phyloP scores from a whole-genome alignment of 2,113 vertebrate genomes.

The Coracopsis vasa region DNA sequence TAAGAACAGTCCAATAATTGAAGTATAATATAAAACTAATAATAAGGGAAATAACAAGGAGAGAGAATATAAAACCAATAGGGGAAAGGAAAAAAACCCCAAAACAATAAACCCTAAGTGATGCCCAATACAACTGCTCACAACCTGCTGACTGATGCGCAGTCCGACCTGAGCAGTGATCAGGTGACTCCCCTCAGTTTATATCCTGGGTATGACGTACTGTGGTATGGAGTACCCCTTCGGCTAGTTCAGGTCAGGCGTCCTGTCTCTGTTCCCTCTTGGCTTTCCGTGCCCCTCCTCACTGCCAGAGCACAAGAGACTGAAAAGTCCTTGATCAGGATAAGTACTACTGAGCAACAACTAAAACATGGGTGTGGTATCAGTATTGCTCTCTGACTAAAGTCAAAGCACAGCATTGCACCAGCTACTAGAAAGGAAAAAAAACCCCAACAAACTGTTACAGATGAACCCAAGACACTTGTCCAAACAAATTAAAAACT shows the following conservation, averaged over 20 bases:
- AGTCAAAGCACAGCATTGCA: neutral
- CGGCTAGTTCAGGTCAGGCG: neutral
- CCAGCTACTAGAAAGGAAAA: neutral
- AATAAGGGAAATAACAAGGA: neutral
- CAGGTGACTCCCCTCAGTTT: neutral
- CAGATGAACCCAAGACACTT: neutral
- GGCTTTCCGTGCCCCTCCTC: neutral
- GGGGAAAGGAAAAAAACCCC: neutral
- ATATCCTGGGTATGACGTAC: neutral
- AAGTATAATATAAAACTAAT: neutral
- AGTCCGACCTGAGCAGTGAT: neutral
- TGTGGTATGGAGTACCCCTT: neutral
- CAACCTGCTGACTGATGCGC: neutral
- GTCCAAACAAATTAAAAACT: neutral
- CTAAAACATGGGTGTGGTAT: neutral
- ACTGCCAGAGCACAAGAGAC: neutral
- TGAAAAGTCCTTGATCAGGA: neutral
- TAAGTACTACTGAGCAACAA: neutral
- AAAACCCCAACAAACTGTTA: neutral
- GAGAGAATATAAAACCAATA: neutral
- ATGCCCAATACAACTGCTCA: neutral
- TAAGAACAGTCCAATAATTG: neutral
- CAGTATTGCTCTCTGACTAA: rapidly evolving
- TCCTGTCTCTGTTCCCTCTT: neutral
- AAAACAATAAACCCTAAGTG: neutral